Base-by-base conservation (phyloP, 2,888 invertebrate genomes). In the Amaurobius ferox region DNA sequence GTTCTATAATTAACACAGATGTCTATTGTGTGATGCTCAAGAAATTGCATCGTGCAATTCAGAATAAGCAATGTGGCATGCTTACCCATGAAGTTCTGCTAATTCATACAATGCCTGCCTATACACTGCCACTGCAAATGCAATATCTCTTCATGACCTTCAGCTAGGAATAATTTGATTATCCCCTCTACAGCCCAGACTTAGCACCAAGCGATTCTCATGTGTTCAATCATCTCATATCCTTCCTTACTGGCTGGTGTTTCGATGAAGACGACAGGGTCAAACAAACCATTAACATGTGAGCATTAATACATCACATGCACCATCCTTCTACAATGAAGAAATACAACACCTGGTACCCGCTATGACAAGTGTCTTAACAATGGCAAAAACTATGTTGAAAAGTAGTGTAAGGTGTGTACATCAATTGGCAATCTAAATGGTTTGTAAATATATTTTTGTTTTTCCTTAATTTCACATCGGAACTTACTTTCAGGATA, bases 151-250 rank as follows among this genome's bases (percentile, higher is more conserved):
- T 7, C 35, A 55, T 11, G 13, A 29, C 7, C n/a, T 72, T 61
- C 13, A n/a, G 13, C 39, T 16, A n/a, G 30, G 28, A 11, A 1
- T 55, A 3, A 0, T 61, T 61, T n/a, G 62, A 35, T 23, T 35
- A 73, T 61, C 73, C 73, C 26, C 61, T n/a, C 39, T 62, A 73
- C 9, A 73, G 73, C 23, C 73, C 71, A 1, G 16, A 71, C 48
- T 29, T 71, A 2, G 71, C 30, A 19, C 71, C 71, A 2, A 48
- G 30, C 30, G 39, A 71, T 29, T 71, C 19, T 7, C 48, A 71
- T 6, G 0, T 48, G 28, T 71, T 71, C 13, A 3, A 13, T 1
- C 28, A 48, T 23, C 48, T 71, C 0, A 44, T 48, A 39, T 40
- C 40, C 40, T 68, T 68, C 40, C 40, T 68, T 68, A 26, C 26